Evolutionary conservation across 2,888 invertebrate genomes (phyloP), one percentile per base, ranked within the genome.

Genomic region (Campoplex capitator): DNA sequence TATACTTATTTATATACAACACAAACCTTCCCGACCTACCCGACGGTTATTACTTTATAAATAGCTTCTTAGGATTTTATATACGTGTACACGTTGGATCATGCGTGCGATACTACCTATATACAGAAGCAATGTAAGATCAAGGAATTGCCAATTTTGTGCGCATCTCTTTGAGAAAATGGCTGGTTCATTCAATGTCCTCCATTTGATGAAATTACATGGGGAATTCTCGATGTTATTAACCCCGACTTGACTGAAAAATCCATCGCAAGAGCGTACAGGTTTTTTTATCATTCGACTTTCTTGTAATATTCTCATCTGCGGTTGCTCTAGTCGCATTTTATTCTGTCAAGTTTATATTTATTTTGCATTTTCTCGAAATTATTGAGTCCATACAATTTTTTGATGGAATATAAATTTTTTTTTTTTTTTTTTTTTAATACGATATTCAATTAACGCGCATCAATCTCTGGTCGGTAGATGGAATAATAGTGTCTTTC

Each of bases 31-130:
- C 83, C 85, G 84, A 86, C 86, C 85, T 86, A 83, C 85, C 84
- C 86, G 83, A 88, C 84, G 88, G 83, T 88, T 86, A 88, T 88
- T 88, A 88, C 83, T 84, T 88, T 88, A 88, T 88, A 88, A 88
- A 88, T 88, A 88, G 88, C 85, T 86, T 86, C 88, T 86, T 83
- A 88, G 74, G 88, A 88, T 74, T 83, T 76, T 32, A 62, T 62
- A 56, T 82, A 77, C 65, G 68, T 56, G 67, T 67, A 74, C 74
- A 42, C 71, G 51, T 74, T 54, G 82, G 70, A 76, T 83, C 32
- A 83, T 76, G 76, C 82, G 70, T 76, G 65, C 38, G 13, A 54
- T 74, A 67, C n/a, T 74, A 67, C n/a, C 38, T 48, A 70, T 68
- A 51, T 70, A n/a, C 11, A 71, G 23, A 35, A 77, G 62, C 76